phyloP scores from a whole-genome alignment of 37 sponge, comb jelly and placozoan genomes.

The Chondrosia reniformis region DNA sequence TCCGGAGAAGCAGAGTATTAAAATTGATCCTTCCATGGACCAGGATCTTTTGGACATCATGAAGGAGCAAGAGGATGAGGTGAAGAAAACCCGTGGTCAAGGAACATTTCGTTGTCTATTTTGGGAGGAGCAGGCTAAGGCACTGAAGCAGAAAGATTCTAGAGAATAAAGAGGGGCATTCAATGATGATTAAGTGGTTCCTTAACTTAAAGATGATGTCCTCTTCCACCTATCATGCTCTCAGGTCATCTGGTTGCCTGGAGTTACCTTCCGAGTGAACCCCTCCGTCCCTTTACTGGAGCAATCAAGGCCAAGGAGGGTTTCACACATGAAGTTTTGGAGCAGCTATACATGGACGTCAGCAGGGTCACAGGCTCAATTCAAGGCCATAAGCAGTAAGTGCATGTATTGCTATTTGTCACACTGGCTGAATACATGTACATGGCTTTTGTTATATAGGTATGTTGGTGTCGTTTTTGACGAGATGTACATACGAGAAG shows the following conservation, averaged over 20 bases:
- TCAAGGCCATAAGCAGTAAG: not conserved
- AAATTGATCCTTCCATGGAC: not conserved
- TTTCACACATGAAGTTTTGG: constrained; percentile 17
- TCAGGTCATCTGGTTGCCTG: not conserved
- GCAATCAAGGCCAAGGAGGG: constrained; percentile 26
- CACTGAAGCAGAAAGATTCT: not conserved
- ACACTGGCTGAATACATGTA: constrained; percentile 1
- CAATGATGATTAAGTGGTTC: constrained; percentile 21
- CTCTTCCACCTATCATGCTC: constrained; percentile 10
- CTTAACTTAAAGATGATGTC: constrained; percentile 27
- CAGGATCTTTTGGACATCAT: not conserved
- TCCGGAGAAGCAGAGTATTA: not conserved
- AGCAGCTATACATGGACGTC: constrained; percentile 22
- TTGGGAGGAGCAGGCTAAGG: constrained; percentile 6
- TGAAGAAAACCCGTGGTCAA: no score
- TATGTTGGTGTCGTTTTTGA: not conserved
- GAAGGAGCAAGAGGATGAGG: not conserved
- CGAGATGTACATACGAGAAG: not conserved
- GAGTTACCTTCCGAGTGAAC: constrained; percentile 22
- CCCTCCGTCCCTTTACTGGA: constrained; percentile 29
- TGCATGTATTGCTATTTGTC: not conserved
- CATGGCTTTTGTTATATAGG: not conserved
- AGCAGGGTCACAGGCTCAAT: not conserved
- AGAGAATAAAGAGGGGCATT: constrained; percentile 27
- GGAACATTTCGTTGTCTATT: not conserved